Evolutionary conservation across 2,113 vertebrate species (phyloP).

Genomic region (Psophia crepitans): DNA sequence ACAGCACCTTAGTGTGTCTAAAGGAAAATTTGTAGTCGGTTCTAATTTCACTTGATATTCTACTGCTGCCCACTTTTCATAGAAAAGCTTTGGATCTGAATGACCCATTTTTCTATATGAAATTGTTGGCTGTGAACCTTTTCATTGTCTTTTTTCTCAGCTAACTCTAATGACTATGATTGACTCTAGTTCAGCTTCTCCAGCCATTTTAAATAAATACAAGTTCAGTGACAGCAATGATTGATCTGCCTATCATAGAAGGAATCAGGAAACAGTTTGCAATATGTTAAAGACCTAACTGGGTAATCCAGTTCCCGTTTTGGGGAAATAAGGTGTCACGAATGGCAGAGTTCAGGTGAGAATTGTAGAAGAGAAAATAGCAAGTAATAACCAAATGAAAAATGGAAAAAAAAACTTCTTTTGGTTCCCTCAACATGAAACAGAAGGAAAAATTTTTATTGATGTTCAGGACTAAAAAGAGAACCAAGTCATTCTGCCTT

Average conservation of each 20-base stretch:
- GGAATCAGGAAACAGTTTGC: not conserved
- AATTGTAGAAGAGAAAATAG: not conserved
- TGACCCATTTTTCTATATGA: not conserved
- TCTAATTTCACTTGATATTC: not conserved
- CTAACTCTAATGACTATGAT: not conserved
- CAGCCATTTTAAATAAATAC: not conserved
- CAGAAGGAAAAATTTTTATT: not conserved
- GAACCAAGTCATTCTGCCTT: not conserved
- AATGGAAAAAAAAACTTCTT: not conserved
- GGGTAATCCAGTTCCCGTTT: not conserved
- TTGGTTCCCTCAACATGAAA: not conserved
- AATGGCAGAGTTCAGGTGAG: not conserved
- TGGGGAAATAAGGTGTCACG: not conserved
- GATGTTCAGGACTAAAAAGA: not conserved
- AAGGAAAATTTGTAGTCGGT: not conserved
- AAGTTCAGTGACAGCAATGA: not conserved
- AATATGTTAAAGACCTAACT: not conserved
- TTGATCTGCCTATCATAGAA: not conserved
- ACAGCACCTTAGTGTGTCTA: not conserved
- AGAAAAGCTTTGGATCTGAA: not conserved
- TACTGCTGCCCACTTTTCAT: not conserved
- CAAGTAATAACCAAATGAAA: not conserved
- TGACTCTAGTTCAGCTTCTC: not conserved
- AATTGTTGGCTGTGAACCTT: not conserved
- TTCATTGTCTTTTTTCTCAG: not conserved